Evolutionary conservation across 2,797 vertebrate species (phyloP), one percentile per base, ranked within the genome.

Genomic region (Tiaroga cobitis): DNA sequence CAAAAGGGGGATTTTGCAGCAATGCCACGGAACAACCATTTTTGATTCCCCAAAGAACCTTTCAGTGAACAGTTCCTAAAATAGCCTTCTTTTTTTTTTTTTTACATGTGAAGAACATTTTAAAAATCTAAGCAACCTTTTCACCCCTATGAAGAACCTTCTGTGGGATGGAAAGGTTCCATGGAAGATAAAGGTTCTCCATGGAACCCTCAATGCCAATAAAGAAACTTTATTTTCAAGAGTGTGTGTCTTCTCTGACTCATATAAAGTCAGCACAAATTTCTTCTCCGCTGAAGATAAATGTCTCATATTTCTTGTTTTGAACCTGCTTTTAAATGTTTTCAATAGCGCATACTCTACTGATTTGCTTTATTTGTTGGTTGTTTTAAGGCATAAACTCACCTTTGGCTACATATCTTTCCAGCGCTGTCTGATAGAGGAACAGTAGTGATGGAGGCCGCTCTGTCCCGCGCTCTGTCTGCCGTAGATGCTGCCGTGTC

Each of bases 341-440:
- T 72, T 72, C 4, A 61, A 0, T 2, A n/a, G 24, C 1, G 0
- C 59, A 61, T 63, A 26, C 4, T 26, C 4, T 16, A 10, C 29
- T 73, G 70, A 29, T n/a, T 29, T 79, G 24, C 34, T 63, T 39
- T 46, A 59, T n/a, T 18, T 79, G 8, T 65, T 43, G 19, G 7
- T n/a, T 5, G 34, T 56, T 81, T 72, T 59, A 5, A 43, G 54
- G 69, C 10, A 49, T 61, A 8, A 13, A 49, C 4, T 46, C 8
- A 6, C 9, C 29, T 18, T 26, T 72, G 10, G 19, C 10, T 24
- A 5, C 73, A 41, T 43, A 8, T 72, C 51, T 80, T 16, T 68
- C n/a, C 80, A 99, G 98, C 95, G 0, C 92, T 99, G 82, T 98
- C 97, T 0, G 96, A 94, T 85, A 95, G 96, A 1, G 98, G 98